Evolutionary conservation across 2,113 vertebrate species (phyloP).

Genomic region (Macquaria ambigua): DNA sequence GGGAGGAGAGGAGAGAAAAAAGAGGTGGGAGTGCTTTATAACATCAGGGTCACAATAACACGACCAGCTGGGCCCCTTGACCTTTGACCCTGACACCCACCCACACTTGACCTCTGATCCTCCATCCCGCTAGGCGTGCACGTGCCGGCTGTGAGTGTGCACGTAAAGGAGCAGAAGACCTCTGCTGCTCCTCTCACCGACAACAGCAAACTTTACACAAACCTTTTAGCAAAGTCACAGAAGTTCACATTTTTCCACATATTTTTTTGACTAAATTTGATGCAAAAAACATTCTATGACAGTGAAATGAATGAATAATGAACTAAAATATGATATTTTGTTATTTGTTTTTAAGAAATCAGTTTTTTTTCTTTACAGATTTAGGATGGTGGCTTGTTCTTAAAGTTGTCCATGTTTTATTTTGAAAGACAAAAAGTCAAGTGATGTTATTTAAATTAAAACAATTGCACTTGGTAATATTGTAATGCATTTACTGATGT

Average conservation of each 20-base stretch:
- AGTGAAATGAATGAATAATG: too few relatives aligned
- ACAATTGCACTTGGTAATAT: too few relatives aligned
- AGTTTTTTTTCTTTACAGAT: too few relatives aligned
- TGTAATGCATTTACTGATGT: too few relatives aligned
- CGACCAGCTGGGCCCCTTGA: constrained; percentile 59
- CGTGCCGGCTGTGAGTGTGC: constrained; percentile 13
- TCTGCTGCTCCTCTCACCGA: background rate
- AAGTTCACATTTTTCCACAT: background rate
- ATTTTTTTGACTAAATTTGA: background rate
- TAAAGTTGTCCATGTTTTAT: too few relatives aligned
- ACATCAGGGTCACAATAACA: constrained; percentile 74
- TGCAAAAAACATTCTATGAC: too few relatives aligned
- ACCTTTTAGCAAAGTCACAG: background rate
- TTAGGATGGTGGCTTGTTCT: too few relatives aligned
- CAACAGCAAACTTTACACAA: background rate
- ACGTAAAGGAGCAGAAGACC: background rate
- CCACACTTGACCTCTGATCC: constrained; percentile 37
- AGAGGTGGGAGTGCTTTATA: constrained; percentile 40
- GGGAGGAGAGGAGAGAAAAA: background rate
- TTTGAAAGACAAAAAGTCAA: too few relatives aligned
- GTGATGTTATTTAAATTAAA: too few relatives aligned
- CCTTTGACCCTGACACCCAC: constrained; percentile 63
- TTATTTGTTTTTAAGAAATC: too few relatives aligned
- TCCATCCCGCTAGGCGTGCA: constrained; percentile 29
- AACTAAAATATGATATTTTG: too few relatives aligned